Base-by-base conservation (phyloP, 2,888 invertebrate species). In the Acronicta psi region DNA sequence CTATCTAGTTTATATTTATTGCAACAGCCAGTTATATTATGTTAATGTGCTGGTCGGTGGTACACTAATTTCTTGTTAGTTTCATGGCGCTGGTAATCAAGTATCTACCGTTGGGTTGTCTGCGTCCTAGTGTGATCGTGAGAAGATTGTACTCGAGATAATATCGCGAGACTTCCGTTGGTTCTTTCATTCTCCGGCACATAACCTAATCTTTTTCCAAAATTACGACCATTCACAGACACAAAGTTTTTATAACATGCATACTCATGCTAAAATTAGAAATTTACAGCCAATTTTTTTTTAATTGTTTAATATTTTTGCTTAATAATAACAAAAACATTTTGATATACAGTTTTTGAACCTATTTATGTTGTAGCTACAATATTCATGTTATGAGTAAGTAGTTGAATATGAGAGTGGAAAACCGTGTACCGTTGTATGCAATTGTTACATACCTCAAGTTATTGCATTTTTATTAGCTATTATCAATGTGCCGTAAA, bases 91-190 rank as follows among this genome's bases (percentile, higher is more conserved):
- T 67, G 66, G 68, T 72, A 77, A 82, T 81, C 84, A 72, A 74
- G 82, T 80, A 83, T 82, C 80, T 83, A 89, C 89, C 88, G 88
- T 90, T 90, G 87, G 73, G 64, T 81, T 76, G 86, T 87, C 86
- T 87, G 85, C 86, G 86, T 86, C 84, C 86, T 77, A 85, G 83
- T 86, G 86, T 82, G 82, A 78, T 81, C 82, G 83, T 85, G 85
- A 85, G 81, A 82, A 85, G 82, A 86, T 86, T 80, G 80, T 82
- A 80, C 79, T 80, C 77, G 76, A 73, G 82, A 85, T 59, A 63
- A 85, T 59, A 63, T 23, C 13, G 14, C 45, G 18, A 34, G 20
- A 59, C 68, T 60, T 66, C 65, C 53, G 67, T 42, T 42, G 29
- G 38, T 47, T 66, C 36, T 54, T 16, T 46, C 11, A 31, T 41